Conservation (phyloP, 2,888 invertebrate genomes). For the Druceiella hillmani region DNA sequence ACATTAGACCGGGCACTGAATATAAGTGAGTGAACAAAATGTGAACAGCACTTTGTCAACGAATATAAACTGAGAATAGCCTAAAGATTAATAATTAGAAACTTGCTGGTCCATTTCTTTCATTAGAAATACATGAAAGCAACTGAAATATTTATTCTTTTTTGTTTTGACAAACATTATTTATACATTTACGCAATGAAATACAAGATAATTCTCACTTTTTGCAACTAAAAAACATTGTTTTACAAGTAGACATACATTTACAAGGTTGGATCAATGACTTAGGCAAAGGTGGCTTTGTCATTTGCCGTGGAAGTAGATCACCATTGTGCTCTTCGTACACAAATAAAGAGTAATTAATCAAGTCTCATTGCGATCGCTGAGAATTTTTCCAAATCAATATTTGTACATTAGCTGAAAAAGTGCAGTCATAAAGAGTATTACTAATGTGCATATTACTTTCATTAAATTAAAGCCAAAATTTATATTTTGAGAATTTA, state of each 20-base stretch:
- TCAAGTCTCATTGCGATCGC: background rate
- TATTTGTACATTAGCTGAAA: too few species aligned
- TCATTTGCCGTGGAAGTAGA: too few species aligned
- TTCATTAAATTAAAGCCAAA: conserved; percentile 1
- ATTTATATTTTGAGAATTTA: background rate
- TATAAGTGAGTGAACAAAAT: too few species aligned
- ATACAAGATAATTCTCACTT: background rate
- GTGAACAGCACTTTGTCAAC: too few species aligned
- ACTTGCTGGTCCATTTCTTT: too few species aligned
- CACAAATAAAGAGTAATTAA: too few species aligned
- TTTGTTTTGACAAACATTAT: background rate
- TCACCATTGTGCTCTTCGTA: too few species aligned
- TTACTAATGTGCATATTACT: background rate
- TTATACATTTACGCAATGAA: background rate
- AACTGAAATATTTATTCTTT: background rate
- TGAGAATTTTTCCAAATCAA: background rate
- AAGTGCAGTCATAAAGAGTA: background rate
- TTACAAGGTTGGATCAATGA: background rate
- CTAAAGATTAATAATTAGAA: too few species aligned
- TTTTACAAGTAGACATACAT: background rate
- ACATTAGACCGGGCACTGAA: too few species aligned
- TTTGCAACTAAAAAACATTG: background rate
- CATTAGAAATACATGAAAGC: too few species aligned
- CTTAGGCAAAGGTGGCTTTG: too few species aligned
- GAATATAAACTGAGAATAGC: too few species aligned